Evolutionary conservation across 2,888 invertebrate species (phyloP), one percentile per base, ranked within the genome.

Genomic region (Bibio marci): DNA sequence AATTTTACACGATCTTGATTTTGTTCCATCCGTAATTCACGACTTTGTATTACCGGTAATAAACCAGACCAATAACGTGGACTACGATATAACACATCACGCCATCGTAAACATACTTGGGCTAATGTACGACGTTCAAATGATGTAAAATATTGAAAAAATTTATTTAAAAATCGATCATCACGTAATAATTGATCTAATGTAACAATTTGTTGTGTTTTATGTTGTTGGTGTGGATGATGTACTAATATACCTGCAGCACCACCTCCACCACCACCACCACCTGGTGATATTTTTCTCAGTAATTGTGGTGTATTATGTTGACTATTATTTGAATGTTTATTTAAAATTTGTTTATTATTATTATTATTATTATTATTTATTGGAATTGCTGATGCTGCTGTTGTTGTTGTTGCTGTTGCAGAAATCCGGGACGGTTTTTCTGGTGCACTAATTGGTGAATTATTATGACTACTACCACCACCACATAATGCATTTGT

Each of bases 11-110:
- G 51, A 50, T 72, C 70, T 46, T 65, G 63, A 45, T 61, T 59
- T 33, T 71, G 62, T 54, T 75, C 66, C 31, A 69, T 65, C 37
- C 85, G 69, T 45, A 85, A 63, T 52, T 90, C 87, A 37, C 86
- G 76, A 62, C 88, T 91, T 52, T 86, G 80, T 35, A 92, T 66
- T 39, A 85, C 80, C 1, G 90, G 88, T 48, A 83, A 68, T 39
- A 91, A 67, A 3, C 87, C 86, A 26, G 71, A 69, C 92, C 92
- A 94, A 65, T 80, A 86, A 38, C 79, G 70, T n/a, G 82, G 81
- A 49, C 80, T 76, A 41, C 86, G 73, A 63, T 94, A 94, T 40
- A 92, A 65, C 40, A 86, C 69, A 56, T 90, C 87, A 44, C 87
- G 73, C 92, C 92, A 94, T 55, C 77, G 70, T 44, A 73, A 71